These are phyloP conservation scores for Yoshiicerus persimilis DNA, from an alignment of 1,140 invertebrate species.

Conservation along the genomic window DNA sequence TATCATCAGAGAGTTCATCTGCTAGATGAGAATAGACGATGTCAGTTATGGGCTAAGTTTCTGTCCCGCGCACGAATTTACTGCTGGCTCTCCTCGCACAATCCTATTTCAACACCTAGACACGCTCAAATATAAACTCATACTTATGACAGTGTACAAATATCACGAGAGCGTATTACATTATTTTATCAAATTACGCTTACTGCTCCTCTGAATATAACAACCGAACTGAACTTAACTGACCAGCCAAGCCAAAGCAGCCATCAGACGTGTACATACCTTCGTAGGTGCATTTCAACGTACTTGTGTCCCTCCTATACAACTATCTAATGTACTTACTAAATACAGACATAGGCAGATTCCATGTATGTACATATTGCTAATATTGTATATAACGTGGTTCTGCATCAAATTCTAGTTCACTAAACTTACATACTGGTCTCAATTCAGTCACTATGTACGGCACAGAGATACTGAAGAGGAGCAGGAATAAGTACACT, in stretches of 20 bases:
- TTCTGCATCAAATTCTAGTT: background rate
- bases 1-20: constrained; percentile 48
- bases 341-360: no score
- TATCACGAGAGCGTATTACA: constrained; percentile 16
- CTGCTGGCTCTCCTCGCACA: constrained; percentile 7
- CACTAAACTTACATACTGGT: background rate
- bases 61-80: background rate
- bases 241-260: background rate
- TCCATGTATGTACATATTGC: no score
- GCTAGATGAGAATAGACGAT: constrained; percentile 49
- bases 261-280: background rate
- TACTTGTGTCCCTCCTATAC: background rate
- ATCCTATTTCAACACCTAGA: constrained; percentile 35
- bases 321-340: no score
- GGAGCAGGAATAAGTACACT: background rate
- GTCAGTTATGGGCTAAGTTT: constrained; percentile 47
- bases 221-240: background rate
- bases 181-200: constrained; percentile 30
- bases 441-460: background rate
- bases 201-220: constrained; percentile 22
- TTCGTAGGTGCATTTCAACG: background rate
- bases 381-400: background rate
- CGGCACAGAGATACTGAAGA: background rate
- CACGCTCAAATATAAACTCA: constrained; percentile 31
- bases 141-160: constrained; percentile 27